These are phyloP conservation scores for Riptortus pedestris DNA, from an alignment of 1,140 invertebrate genomes.

Conservation along the genomic window DNA sequence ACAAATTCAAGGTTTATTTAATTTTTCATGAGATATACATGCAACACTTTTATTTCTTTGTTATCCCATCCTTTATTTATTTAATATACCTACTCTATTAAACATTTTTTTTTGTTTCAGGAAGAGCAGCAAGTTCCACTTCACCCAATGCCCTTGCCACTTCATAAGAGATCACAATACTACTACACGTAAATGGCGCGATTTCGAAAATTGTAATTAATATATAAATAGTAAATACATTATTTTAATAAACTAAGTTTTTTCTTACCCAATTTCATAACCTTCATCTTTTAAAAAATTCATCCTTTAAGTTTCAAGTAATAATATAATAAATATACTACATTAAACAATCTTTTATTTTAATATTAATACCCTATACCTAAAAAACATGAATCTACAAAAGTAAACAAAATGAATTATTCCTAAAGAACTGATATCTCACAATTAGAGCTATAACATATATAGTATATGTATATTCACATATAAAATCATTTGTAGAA, in stretches of 20 bases:
- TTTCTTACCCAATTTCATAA: neutral
- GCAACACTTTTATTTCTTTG: too few relatives aligned
- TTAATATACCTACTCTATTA: neutral
- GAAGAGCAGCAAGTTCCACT: slow-evolving; percentile 18
- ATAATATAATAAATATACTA: neutral
- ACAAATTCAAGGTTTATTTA: too few relatives aligned
- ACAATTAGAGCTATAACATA: too few relatives aligned
- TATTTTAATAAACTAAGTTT: slow-evolving; percentile 25
- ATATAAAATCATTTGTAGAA: too few relatives aligned
- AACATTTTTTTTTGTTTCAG: neutral
- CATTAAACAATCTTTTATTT: neutral
- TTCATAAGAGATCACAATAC: slow-evolving; percentile 23
- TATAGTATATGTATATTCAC: too few relatives aligned
- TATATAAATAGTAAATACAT: slow-evolving; percentile 26
- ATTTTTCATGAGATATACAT: too few relatives aligned
- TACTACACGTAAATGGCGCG: slow-evolving; percentile 20
- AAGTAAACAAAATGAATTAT: neutral
- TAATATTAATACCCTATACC: neutral
- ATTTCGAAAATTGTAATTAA: slow-evolving; percentile 17
- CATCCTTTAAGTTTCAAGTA: neutral
- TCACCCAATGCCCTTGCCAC: slow-evolving; percentile 20
- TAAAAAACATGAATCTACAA: neutral
- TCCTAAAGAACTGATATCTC: too few relatives aligned
- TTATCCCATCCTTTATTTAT: neutral
- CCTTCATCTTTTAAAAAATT: neutral